A percentile compares a stretch with the other conserved stretches of the same genome.
phyloP scores from a whole-genome alignment of 1,140 invertebrate species.

The Drosophila chauvacae region DNA sequence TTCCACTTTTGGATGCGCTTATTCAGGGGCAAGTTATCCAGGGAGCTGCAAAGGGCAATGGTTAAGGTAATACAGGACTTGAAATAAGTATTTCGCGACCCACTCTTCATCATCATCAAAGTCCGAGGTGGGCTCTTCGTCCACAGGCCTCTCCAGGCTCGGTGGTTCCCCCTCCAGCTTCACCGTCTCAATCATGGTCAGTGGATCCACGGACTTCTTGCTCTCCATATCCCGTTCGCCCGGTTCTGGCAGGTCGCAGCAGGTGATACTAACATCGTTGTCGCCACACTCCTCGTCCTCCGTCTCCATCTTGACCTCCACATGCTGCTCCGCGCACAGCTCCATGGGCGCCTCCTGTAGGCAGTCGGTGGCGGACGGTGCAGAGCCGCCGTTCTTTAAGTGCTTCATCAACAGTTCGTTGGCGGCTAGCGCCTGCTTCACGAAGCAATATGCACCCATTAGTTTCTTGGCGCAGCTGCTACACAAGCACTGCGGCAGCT shows the following conservation, averaged over 20 bases:
- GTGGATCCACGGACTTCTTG: constrained; percentile 61
- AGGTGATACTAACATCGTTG: constrained; percentile 53
- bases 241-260: constrained; percentile 54
- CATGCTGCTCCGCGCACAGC: constrained; percentile 70
- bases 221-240: constrained; percentile 23
- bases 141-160: neutral
- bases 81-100: neutral
- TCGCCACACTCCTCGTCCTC: constrained; percentile 61
- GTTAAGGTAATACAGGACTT: neutral
- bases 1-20: constrained; percentile 62
- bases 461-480: constrained; percentile 56
- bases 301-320: constrained; percentile 68
- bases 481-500: constrained; percentile 64
- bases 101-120: constrained; percentile 70
- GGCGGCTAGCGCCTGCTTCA: constrained; percentile 64
- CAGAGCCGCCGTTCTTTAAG: constrained; percentile 25
- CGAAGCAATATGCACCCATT: constrained; percentile 56
- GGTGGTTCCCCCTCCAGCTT: constrained; percentile 46
- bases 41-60: constrained; percentile 42
- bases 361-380: constrained; percentile 42
- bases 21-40: constrained; percentile 60
- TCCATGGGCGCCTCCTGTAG: constrained; percentile 68
- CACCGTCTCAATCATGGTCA: constrained; percentile 64
- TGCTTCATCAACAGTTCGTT: constrained; percentile 62
- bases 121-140: constrained; percentile 28